Conservation (phyloP, 2,797 vertebrate genomes). For the Neomorphus geoffroyi region DNA sequence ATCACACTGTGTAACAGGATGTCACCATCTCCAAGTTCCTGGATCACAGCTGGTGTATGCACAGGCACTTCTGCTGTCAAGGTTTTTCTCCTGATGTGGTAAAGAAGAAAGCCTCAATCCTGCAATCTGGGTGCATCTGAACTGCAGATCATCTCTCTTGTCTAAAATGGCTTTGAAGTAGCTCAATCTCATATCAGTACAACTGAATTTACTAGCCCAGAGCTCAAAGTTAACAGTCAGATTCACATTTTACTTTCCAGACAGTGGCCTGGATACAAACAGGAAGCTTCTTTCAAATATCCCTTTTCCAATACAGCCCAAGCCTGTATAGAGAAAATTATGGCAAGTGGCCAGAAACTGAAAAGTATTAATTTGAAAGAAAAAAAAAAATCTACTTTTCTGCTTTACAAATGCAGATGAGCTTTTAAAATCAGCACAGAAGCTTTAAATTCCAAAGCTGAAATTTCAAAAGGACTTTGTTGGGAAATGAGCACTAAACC, state of each 20-base stretch:
- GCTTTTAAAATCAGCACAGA: slow-evolving; percentile 1
- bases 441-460: not conserved
- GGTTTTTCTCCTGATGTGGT: not conserved
- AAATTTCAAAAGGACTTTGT: slow-evolving; percentile 2
- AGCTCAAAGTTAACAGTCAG: not conserved
- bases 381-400: not conserved
- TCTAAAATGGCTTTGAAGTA: not conserved
- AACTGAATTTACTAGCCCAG: not conserved
- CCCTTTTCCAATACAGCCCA: not conserved
- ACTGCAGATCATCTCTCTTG: not conserved
- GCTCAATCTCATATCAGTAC: not conserved
- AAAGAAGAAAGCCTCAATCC: not conserved
- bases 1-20: not conserved
- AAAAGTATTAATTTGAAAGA: not conserved
- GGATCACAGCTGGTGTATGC: not conserved
- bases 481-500: not conserved
- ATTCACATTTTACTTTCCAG: not conserved
- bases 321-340: not conserved
- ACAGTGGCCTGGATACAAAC: not conserved
- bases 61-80: not conserved
- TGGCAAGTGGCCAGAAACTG: not conserved
- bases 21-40: not conserved
- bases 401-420: slow-evolving; percentile 4
- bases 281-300: not conserved
- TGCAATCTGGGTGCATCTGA: not conserved